These are phyloP conservation scores for Danio tinwini DNA, from an alignment of 2,797 vertebrate genomes.

Conservation along the genomic window DNA sequence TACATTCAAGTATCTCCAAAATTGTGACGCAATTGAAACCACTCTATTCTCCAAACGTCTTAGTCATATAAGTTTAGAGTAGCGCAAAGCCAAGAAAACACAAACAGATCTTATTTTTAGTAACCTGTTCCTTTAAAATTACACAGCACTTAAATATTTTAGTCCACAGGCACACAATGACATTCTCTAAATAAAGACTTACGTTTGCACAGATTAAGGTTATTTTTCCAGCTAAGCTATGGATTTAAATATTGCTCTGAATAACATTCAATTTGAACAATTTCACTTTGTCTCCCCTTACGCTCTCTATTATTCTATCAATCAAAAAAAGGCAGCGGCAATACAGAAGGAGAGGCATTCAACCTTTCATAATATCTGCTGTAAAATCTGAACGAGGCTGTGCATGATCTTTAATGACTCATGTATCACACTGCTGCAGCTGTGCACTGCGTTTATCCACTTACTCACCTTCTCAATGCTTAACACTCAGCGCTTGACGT, in stretches of 20 bases:
- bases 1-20: too few relatives aligned
- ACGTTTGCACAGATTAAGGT: background rate
- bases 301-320: slow-evolving; percentile 8
- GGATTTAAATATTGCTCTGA: slow-evolving; percentile 9
- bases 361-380: slow-evolving; percentile 30
- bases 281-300: slow-evolving; percentile 9
- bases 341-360: slow-evolving; percentile 29
- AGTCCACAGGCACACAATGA: background rate
- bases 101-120: background rate
- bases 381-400: slow-evolving; percentile 31
- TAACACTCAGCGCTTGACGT: slow-evolving; percentile 13
- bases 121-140: background rate
- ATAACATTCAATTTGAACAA: slow-evolving; percentile 28
- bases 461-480: slow-evolving; percentile 41
- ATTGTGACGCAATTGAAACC: background rate
- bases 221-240: background rate
- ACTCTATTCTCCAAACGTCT: background rate
- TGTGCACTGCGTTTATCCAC: slow-evolving; percentile 48
- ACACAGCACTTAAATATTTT: background rate
- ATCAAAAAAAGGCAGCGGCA: slow-evolving; percentile 10
- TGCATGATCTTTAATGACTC: slow-evolving; percentile 46
- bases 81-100: background rate
- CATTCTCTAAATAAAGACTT: background rate
- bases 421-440: slow-evolving; percentile 46
- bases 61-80: background rate